Percentiles rank a stretch among this genome's conserved stretches.
These are phyloP conservation scores for Enhydra lutris DNA, from an alignment of 2,113 vertebrate species.

Conservation along the genomic window DNA sequence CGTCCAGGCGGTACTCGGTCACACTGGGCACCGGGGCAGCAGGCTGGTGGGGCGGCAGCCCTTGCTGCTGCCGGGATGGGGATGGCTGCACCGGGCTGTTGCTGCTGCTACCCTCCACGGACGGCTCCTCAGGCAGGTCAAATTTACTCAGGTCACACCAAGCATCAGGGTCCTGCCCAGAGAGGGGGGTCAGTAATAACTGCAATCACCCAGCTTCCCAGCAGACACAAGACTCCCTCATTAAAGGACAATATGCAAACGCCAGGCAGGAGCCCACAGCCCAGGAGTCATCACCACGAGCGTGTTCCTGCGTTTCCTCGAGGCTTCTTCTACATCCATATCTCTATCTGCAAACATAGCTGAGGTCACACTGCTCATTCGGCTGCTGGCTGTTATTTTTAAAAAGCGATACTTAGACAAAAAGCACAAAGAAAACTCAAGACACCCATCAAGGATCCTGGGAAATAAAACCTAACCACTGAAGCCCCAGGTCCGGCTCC, in stretches of 20 bases:
- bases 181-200: neutral
- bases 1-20: slow-evolving; percentile 93
- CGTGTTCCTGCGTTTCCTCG: neutral
- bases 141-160: slow-evolving; percentile 96
- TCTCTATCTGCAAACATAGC: neutral
- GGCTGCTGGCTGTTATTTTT: neutral
- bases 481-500: neutral
- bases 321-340: neutral
- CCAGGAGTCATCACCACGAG: too few relatives aligned
- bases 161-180: slow-evolving; percentile 90
- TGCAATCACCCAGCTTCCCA: neutral
- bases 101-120: slow-evolving; percentile 29
- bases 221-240: neutral
- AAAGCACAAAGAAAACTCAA: neutral
- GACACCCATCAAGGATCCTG: neutral
- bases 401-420: neutral
- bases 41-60: neutral
- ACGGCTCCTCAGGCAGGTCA: slow-evolving; percentile 89
- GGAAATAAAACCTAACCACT: neutral
- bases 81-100: slow-evolving; percentile 56
- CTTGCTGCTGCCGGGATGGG: slow-evolving; percentile 29
- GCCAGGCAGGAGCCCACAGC: neutral
- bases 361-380: neutral
- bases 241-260: neutral
- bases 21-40: slow-evolving; percentile 75